Base-by-base conservation (phyloP, 2,113 vertebrate genomes). In the human (Homo sapiens) region DNA sequence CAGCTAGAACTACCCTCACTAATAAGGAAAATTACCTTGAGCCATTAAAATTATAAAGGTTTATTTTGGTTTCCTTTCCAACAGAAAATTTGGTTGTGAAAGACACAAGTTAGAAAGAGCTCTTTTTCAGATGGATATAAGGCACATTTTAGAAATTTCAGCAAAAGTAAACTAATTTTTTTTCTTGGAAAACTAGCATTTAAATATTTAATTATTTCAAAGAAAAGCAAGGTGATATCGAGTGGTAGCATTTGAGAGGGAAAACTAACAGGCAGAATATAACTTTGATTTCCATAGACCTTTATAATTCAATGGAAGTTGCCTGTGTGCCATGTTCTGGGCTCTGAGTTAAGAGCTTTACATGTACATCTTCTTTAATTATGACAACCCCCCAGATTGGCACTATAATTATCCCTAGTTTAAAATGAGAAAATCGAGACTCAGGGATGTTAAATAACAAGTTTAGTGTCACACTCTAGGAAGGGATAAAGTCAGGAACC, bases 121-220 rank as follows among this genome's bases (percentile, higher is more conserved):
- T 93, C 13, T 48, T 82, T 90, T 94, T 64, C 55, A 32, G 68
- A 55, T 75, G n/a, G 89, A 48, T 80, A 27, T 35, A 89, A 94
- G 40, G 61, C n/a, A 89, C 78, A 89, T 83, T 97, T 88, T 83
- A 94, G 82, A 95, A 95, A 91, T 92, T 27, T 55, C 55, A 88
- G 45, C n/a, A 92, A 87, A 45, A 86, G 35, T 55, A 78, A 45
- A 5, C 57, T 73, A 92, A 16, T 70, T 66, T 40, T 48, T 94
- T 57, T 17, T 11, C 66, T 97, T 79, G 17, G 61, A 93, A 93
- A 96, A 91, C 8, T 16, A 89, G 7, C 18, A 52, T 70, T 87
- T 92, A 90, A 88, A 30, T 66, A 75, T 59, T 81, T 80, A 70
- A 78, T 82, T 8, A 81, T 91, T 82, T 93, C 80, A 84, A 80